Evolutionary conservation across 2,888 invertebrate species (phyloP).

Genomic region (Zygaena filipendulae): DNA sequence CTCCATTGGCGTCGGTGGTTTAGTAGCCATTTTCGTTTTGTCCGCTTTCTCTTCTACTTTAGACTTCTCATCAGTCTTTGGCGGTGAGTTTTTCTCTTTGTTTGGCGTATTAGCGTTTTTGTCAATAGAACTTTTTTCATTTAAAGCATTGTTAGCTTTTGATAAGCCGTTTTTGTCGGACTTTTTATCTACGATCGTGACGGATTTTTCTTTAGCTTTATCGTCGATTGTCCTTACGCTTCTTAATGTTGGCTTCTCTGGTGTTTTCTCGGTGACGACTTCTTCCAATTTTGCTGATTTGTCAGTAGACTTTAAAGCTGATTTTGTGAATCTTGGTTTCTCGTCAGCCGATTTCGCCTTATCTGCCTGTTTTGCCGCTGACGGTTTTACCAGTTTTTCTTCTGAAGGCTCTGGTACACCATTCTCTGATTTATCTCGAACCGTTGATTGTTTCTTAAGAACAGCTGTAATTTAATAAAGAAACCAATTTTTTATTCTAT

Average conservation of each 20-base stretch:
- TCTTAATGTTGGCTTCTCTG: slow-evolving; percentile 40
- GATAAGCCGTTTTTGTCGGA: slow-evolving; percentile 25
- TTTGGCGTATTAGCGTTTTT: slow-evolving; percentile 16
- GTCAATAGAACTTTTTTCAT: slow-evolving; percentile 20
- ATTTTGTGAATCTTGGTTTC: slow-evolving; percentile 45
- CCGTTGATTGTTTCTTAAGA: slow-evolving; percentile 54
- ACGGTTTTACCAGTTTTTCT: slow-evolving; percentile 52
- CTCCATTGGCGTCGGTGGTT: slow-evolving; percentile 49
- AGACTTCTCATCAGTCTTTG: slow-evolving; percentile 23
- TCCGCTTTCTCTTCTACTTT: slow-evolving; percentile 31
- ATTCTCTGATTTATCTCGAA: slow-evolving; percentile 51
- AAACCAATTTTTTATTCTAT: too few relatives aligned
- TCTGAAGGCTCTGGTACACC: slow-evolving; percentile 40
- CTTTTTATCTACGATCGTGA: slow-evolving; percentile 50
- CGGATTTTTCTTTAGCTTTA: slow-evolving; percentile 51
- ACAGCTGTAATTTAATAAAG: slow-evolving; percentile 34
- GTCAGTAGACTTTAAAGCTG: slow-evolving; percentile 27
- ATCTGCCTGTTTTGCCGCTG: slow-evolving; percentile 46
- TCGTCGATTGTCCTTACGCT: slow-evolving; percentile 55
- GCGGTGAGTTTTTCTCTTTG: slow-evolving; percentile 23
- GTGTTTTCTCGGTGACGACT: slow-evolving; percentile 28
- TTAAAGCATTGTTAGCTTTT: slow-evolving; percentile 18
- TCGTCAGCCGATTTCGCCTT: slow-evolving; percentile 39
- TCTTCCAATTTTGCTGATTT: slow-evolving; percentile 32
- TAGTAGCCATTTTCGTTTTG: slow-evolving; percentile 51